A percentile compares a stretch with the other conserved stretches of the same genome.
Evolutionary conservation across 92 coral and sea anemone species (phyloP).

Genomic region (Palythoa heliodiscus): DNA sequence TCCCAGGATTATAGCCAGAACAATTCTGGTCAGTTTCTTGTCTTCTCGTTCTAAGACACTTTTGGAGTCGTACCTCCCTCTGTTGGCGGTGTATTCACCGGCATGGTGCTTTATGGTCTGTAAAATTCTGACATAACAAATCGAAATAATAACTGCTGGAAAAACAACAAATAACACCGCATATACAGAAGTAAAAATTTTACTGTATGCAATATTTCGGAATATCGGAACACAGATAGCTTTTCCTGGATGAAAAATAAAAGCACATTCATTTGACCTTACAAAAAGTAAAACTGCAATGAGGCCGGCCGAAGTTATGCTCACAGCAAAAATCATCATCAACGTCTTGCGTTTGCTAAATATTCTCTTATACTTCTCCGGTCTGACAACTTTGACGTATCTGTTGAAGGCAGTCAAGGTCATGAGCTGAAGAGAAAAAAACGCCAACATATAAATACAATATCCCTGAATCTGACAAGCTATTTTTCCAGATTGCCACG

Average conservation of each 20-base stretch:
- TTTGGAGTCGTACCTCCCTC: conserved; percentile 70
- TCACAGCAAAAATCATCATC: conserved; percentile 54
- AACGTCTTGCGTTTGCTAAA: conserved; percentile 69
- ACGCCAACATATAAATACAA: conserved; percentile 63
- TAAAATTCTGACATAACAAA: conserved; percentile 69
- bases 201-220: conserved; percentile 44
- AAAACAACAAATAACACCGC: conserved; percentile 66
- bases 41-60: conserved; percentile 77
- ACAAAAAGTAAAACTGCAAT: conserved; percentile 61
- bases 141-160: conserved; percentile 62
- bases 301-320: conserved; percentile 53
- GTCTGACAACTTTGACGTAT: conserved; percentile 73
- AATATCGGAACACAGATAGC: conserved; percentile 76
- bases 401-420: conserved; percentile 77
- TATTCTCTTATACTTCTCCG: conserved; percentile 59
- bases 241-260: conserved; percentile 83
- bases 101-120: conserved; percentile 67
- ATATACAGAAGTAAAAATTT: conserved; percentile 57
- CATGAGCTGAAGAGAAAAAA: conserved; percentile 80
- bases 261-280: conserved; percentile 43
- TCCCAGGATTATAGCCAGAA: conserved; percentile 74
- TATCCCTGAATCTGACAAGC: conserved; percentile 85
- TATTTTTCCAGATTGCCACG: conserved; percentile 71
- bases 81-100: conserved; percentile 62
- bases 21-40: conserved; percentile 72